Conservation (phyloP, 1,140 invertebrate species). For the Cherax quadricarinatus region DNA sequence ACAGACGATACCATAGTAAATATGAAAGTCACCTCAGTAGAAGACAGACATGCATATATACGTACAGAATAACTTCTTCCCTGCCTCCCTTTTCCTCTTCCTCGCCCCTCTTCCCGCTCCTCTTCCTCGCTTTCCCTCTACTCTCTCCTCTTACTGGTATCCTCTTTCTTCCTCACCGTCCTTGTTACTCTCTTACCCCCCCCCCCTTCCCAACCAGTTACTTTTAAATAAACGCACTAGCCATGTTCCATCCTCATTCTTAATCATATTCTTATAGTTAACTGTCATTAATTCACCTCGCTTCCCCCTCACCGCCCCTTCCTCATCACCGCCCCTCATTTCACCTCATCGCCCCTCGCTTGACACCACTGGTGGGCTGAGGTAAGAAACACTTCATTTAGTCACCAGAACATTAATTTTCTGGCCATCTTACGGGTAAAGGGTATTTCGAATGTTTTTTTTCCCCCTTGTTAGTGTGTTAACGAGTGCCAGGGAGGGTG, state of each 20-base stretch:
- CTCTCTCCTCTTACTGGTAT: too few species aligned
- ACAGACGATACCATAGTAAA: too few species aligned
- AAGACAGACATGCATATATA: too few species aligned
- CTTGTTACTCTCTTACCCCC: neutral
- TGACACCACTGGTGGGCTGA: neutral
- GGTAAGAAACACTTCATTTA: neutral
- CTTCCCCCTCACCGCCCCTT: neutral
- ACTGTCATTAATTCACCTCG: neutral
- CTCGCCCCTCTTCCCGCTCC: neutral
- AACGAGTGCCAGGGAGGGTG: neutral
- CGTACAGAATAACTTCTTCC: too few species aligned
- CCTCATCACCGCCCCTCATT: neutral
- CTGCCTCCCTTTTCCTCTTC: too few species aligned
- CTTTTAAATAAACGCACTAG: too few species aligned
- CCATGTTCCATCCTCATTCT: too few species aligned
- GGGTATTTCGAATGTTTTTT: conserved; percentile 4
- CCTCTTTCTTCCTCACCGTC: too few species aligned
- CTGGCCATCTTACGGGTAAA: neutral
- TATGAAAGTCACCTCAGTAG: too few species aligned
- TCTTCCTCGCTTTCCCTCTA: neutral
- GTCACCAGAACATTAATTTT: conserved; percentile 40
- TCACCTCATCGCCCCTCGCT: neutral
- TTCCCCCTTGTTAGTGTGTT: neutral
- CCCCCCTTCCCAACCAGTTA: neutral
- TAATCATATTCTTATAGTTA: too few species aligned